Evolutionary conservation across 2,888 invertebrate species (phyloP).

Genomic region (Unio pictorum): DNA sequence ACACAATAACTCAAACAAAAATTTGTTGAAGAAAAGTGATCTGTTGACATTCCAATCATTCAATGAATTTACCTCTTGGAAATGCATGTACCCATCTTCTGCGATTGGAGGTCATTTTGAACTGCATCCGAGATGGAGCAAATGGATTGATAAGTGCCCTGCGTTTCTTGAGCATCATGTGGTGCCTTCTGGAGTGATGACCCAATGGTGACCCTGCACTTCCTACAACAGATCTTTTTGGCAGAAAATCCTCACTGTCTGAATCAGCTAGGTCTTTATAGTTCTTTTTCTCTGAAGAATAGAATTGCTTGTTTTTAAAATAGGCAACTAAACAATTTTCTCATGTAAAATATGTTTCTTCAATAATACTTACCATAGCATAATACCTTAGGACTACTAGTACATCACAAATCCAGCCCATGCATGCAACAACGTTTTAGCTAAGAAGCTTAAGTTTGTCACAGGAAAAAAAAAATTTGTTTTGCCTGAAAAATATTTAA

Average conservation of each 20-base stretch:
- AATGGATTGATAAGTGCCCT: constrained; percentile 91
- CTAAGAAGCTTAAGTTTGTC: too few species aligned
- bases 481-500: too few species aligned
- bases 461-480: too few species aligned
- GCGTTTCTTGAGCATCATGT: constrained; percentile 36
- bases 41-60: too few species aligned
- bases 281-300: background rate
- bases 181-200: constrained; percentile 41
- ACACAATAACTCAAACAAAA: too few species aligned
- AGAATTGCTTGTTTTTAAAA: background rate
- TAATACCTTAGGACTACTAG: too few species aligned
- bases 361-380: too few species aligned
- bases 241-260: constrained; percentile 48
- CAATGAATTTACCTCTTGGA: constrained; percentile 74
- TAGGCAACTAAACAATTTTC: background rate
- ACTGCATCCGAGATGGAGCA: constrained; percentile 96
- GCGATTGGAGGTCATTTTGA: constrained; percentile 94
- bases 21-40: too few species aligned
- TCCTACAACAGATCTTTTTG: constrained; percentile 55
- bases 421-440: too few species aligned
- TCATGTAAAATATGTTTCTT: too few species aligned
- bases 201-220: constrained; percentile 65
- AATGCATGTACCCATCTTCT: constrained; percentile 99
- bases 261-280: constrained; percentile 5
- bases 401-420: too few species aligned